phyloP scores from a whole-genome alignment of 1,140 invertebrate genomes.

The Drosophila takahashii region DNA sequence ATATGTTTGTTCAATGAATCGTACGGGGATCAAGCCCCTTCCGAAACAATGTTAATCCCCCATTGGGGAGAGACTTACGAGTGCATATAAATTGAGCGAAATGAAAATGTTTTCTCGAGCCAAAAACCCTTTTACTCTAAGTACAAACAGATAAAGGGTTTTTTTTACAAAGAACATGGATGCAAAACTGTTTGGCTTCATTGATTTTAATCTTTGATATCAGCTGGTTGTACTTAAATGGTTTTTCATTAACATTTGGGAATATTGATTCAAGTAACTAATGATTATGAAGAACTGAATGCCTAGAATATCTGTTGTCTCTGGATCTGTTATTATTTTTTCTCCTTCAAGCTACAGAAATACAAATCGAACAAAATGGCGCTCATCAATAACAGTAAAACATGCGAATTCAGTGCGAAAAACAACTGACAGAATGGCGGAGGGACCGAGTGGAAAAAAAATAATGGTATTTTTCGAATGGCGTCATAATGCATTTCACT shows the following conservation, averaged over 20 bases:
- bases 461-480: constrained; percentile 58
- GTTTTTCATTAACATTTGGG: not conserved
- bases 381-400: constrained; percentile 61
- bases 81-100: constrained; percentile 49
- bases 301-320: too few species aligned
- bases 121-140: constrained; percentile 38
- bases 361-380: constrained; percentile 66
- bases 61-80: constrained; percentile 35
- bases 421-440: constrained; percentile 36
- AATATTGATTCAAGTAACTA: too few species aligned
- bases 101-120: constrained; percentile 14
- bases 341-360: not conserved
- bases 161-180: not conserved
- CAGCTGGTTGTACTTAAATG: constrained; percentile 7
- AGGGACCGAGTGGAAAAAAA: constrained; percentile 18
- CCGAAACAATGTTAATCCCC: constrained; percentile 1
- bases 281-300: too few species aligned
- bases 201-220: constrained; percentile 16
- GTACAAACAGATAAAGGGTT: constrained; percentile 17
- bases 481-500: constrained; percentile 64
- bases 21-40: constrained; percentile 21
- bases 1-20: constrained; percentile 81
- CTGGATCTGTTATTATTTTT: not conserved
- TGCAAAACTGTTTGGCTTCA: constrained; percentile 13
- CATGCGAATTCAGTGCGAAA: constrained; percentile 39